Percentiles rank a stretch among this genome's conserved stretches.
phyloP scores from a whole-genome alignment of 2,113 vertebrate species.

The Caretta caretta region DNA sequence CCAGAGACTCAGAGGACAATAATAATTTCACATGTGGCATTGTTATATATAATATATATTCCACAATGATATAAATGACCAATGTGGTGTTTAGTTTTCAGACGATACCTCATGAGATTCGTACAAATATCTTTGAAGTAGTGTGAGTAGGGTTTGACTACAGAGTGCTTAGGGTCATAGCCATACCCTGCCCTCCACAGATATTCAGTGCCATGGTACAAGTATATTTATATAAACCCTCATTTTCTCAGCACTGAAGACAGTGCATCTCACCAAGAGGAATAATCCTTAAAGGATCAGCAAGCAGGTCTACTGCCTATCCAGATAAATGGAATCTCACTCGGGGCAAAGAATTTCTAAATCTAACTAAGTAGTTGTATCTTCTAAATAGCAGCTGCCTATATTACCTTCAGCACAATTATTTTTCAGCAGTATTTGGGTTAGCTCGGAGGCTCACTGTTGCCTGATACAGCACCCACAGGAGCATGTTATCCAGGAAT shows the following conservation, averaged over 20 bases:
- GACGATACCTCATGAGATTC: no score
- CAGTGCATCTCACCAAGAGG: conserved; percentile 59
- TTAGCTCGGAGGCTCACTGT: conserved; percentile 1
- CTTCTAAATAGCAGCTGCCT: conserved; percentile 48
- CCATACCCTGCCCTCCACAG: not conserved
- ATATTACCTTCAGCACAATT: not conserved
- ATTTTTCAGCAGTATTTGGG: conserved; percentile 41
- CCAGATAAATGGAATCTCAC: conserved; percentile 28
- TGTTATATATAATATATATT: not conserved
- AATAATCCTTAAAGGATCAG: conserved; percentile 26
- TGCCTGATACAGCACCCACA: conserved; percentile 9
- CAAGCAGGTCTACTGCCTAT: conserved; percentile 52
- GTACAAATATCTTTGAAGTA: no score
- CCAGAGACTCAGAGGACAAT: no score
- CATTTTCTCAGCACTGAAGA: conserved; percentile 35
- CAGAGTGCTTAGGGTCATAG: no score
- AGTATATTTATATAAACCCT: not conserved
- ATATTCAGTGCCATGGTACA: not conserved
- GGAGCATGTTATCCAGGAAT: conserved; percentile 44
- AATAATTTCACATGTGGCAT: not conserved
- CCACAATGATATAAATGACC: not conserved
- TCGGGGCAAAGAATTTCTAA: conserved; percentile 19
- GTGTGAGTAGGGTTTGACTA: no score
- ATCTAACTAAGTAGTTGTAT: conserved; percentile 27
- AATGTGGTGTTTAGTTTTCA: not conserved